These are phyloP conservation scores for Zaprionus ornatus DNA, from an alignment of 1,140 invertebrate genomes.

Conservation along the genomic window DNA sequence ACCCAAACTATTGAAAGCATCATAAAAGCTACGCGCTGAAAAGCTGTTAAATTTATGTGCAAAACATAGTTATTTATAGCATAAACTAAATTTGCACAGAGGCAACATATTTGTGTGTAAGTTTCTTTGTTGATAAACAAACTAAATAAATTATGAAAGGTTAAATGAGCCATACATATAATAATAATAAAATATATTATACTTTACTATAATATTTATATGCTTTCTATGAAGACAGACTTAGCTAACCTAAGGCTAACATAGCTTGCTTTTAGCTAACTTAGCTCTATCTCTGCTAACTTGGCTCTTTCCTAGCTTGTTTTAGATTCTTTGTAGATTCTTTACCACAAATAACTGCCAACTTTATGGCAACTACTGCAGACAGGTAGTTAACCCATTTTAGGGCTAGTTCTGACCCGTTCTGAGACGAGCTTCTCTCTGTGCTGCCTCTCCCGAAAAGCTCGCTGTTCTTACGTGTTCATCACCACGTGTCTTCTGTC, in stretches of 20 bases:
- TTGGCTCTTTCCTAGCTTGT: no score
- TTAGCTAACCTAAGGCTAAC: no score
- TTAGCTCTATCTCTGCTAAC: no score
- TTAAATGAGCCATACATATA: background rate
- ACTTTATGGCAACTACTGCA: background rate
- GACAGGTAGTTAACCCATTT: background rate
- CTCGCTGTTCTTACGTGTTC: background rate
- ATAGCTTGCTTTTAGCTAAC: no score
- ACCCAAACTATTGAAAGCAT: constrained; percentile 2
- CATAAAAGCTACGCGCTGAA: constrained; percentile 8
- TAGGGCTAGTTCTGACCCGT: background rate
- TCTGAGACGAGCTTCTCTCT: background rate
- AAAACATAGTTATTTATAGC: background rate
- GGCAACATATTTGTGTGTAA: background rate
- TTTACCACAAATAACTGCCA: background rate
- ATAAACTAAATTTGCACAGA: background rate
- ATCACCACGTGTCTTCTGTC: constrained; percentile 60
- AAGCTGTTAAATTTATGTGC: constrained; percentile 14
- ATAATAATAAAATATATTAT: no score
- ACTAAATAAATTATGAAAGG: background rate
- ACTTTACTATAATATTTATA: no score
- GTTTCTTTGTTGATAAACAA: background rate
- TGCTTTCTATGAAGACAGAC: no score
- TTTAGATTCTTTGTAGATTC: no score
- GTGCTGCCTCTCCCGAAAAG: background rate